Base-by-base conservation (phyloP, 2,888 invertebrate genomes). In the Drosophila aldrichi region DNA sequence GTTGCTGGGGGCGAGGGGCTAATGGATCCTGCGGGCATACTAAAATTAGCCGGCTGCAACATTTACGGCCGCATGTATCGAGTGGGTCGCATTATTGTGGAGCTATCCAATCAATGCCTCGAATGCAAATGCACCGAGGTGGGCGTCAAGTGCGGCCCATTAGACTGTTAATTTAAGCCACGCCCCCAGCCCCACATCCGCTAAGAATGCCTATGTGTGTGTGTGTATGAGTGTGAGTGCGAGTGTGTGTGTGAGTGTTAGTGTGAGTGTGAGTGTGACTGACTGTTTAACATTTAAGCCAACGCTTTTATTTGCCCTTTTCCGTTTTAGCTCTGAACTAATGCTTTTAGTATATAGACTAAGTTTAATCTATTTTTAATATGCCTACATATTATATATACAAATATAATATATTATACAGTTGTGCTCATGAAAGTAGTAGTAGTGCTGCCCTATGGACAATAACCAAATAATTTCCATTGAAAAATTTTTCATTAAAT, bases 41-140 rank as follows among this genome's bases (percentile, higher is more conserved):
- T 96, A 49, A 97, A 97, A 92, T 92, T 97, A 72, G 97, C 97
- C 14, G 97, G 97, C 1, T 97, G 97, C 91, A 97, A 97, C 93
- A 97, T 97, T 84, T 97, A 97, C 89, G 97, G 97, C 8, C 94
- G 96, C 75, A 97, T 97, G 96, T 97, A 97, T 92, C 94, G 96
- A 29, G 96, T 97, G 12, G 97, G 96, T 5, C 94, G 95, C 86
- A 96, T 97, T 79, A 97, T 97, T 82, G 94, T 96, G 2, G 97
- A 97, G 93, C 93, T 97, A 71, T 97, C 97, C 8, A 95, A 95
- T 65, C 95, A 96, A 16, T 97, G 97, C 92, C 94, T 96, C 79
- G 96, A 96, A 93, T 97, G 97, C 92, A 96, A 96, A 93, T 97
- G 97, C 93, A 97, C 97, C 44, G 96, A 97, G 91, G 93, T 96